Percentiles rank a stretch among this genome's conserved stretches.
These are phyloP conservation scores for Athripsodes cinereus DNA, from an alignment of 2,888 invertebrate genomes.

Conservation along the genomic window DNA sequence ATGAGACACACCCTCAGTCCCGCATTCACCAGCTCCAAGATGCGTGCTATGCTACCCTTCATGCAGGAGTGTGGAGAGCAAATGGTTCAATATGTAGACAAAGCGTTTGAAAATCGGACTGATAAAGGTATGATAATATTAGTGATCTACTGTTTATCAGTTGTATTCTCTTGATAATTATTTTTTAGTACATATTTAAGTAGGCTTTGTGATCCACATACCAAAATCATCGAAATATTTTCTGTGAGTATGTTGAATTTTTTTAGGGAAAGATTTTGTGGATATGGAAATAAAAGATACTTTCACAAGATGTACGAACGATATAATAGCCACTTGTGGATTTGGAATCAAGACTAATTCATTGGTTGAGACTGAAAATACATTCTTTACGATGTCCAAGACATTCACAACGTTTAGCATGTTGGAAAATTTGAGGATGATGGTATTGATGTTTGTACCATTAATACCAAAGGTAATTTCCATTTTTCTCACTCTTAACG, in stretches of 20 bases:
- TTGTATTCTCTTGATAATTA: too few species aligned
- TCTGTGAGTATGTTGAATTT: not conserved
- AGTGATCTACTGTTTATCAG: too few species aligned
- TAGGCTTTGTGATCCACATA: too few species aligned
- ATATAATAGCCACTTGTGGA: conserved; percentile 28
- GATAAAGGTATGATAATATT: conserved; percentile 6
- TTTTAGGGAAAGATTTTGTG: not conserved
- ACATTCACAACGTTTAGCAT: not conserved
- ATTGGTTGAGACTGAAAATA: conserved; percentile 21
- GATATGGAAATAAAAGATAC: conserved; percentile 25
- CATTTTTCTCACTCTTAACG: too few species aligned
- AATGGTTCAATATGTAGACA: conserved; percentile 29
- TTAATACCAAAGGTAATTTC: conserved; percentile 7
- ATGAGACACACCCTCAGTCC: conserved; percentile 32
- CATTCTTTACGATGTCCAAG: conserved; percentile 23
- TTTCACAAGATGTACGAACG: conserved; percentile 24
- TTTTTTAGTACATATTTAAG: too few species aligned
- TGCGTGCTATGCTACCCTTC: conserved; percentile 32
- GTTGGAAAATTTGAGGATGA: not conserved
- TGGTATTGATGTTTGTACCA: not conserved
- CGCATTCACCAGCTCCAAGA: conserved; percentile 33
- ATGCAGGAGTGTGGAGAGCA: conserved; percentile 29
- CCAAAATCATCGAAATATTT: not conserved
- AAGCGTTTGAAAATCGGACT: not conserved
- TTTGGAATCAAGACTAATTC: conserved; percentile 27